Percentiles rank a stretch among this genome's conserved stretches.
phyloP scores from a whole-genome alignment of 2,797 vertebrate genomes.

The Catamblyrhynchus diadema region DNA sequence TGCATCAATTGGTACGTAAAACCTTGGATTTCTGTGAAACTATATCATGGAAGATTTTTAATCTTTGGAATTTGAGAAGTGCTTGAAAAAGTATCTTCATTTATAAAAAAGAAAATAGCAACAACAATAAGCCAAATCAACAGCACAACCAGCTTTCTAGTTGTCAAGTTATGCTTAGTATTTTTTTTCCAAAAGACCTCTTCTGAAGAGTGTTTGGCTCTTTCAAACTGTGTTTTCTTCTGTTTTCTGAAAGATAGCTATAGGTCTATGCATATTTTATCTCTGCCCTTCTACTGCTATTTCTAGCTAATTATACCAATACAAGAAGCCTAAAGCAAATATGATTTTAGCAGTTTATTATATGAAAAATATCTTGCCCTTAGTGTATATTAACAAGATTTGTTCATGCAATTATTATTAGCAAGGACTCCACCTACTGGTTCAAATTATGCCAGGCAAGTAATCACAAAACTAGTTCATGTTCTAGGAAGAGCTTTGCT shows the following conservation, averaged over 20 bases:
- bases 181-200: conserved; percentile 21
- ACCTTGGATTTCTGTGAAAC: not conserved
- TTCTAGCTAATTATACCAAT: conserved; percentile 74
- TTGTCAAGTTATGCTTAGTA: conserved; percentile 16
- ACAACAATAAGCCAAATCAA: not conserved
- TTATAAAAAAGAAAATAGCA: not conserved
- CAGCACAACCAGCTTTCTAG: not conserved
- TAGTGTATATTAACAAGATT: conserved; percentile 65
- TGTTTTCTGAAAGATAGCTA: conserved; percentile 58
- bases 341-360: conserved; percentile 75
- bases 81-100: not conserved
- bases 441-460: conserved; percentile 70
- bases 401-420: conserved; percentile 76
- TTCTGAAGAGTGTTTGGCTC: conserved; percentile 54
- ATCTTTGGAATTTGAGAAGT: not conserved
- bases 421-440: conserved; percentile 90
- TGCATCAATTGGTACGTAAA: not conserved
- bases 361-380: conserved; percentile 72
- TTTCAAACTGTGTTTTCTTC: conserved; percentile 61
- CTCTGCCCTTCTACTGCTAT: conserved; percentile 63
- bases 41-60: not conserved
- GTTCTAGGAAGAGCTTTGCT: conserved; percentile 11
- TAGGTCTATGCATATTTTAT: conserved; percentile 56
- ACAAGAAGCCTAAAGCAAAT: conserved; percentile 73
- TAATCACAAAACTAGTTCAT: not conserved